Conservation (phyloP, 2,113 vertebrate species). For the Peucedramus taeniatus region DNA sequence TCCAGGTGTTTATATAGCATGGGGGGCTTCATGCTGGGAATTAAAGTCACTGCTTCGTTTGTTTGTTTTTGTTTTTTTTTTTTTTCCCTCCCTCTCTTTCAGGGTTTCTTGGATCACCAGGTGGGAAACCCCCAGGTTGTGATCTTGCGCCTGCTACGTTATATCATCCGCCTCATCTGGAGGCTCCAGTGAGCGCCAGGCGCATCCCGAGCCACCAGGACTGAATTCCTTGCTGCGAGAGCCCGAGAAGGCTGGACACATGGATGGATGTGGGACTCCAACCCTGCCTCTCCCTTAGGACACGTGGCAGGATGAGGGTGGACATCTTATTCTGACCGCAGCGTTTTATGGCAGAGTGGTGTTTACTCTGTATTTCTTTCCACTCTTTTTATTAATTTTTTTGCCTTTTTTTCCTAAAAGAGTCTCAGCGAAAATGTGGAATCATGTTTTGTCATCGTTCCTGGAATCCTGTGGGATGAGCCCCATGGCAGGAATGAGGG, state of each 20-base stretch:
- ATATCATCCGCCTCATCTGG: conserved; percentile 74
- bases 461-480: conserved; percentile 8
- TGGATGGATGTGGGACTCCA: not conserved
- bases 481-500: not conserved
- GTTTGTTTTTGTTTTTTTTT: not conserved
- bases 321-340: not conserved
- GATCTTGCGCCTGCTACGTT: conserved; percentile 71
- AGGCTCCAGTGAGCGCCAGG: conserved; percentile 59
- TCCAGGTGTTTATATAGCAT: accelerated
- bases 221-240: not conserved
- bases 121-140: conserved; percentile 58
- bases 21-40: not conserved
- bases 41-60: accelerated
- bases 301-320: not conserved
- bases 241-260: not conserved
- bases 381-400: not conserved
- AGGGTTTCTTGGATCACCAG: conserved; percentile 69
- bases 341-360: conserved; percentile 19
- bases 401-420: not conserved
- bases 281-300: not conserved
- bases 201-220: not conserved
- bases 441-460: not conserved
- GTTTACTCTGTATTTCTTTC: conserved; percentile 26
- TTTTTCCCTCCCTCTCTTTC: not conserved
- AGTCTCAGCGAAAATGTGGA: conserved; percentile 36